Base-by-base conservation (phyloP, 2,888 invertebrate genomes). In the Clostera curtula region DNA sequence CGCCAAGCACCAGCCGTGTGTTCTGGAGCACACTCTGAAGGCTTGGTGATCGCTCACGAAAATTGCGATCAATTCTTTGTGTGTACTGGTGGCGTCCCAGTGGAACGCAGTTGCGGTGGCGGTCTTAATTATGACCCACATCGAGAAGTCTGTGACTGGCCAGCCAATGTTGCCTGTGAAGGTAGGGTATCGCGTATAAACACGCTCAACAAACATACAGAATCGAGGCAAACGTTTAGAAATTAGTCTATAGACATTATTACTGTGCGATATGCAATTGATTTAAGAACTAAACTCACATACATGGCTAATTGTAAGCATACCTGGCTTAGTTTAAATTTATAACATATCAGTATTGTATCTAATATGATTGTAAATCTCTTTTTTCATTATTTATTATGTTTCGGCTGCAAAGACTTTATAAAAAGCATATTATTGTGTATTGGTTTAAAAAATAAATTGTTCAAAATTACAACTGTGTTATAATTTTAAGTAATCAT, bases 61-160 rank as follows among this genome's bases (percentile, higher is more conserved):
- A 43, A 52, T 20, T 62, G 62, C 25, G 42, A 55, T 24, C 43
- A 57, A 25, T 62, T 52, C 29, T 62, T 51, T 13, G 29, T 34
- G 12, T 58, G 59, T 12, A 12, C 24, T 3, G 21, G 45, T 7
- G 53, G 49, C n/a, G 24, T 30, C 3, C 53, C 58, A 1, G 36
- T 56, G 5, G 30, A 42, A 1, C 30, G 42, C 3, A 23, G 16
- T 12, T 62, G 62, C 21, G 26, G 30, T 2, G 16, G 19, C 2
- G 31, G 19, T 19, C 38, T 53, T 2, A 11, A 49, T 0, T 62
- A 54, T 30, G 54, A 58, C 19, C 38, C 47, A 1, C 33, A 43
- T 4, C 30, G 20, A 3, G 33, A 51, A 31, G 4, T 12, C 1
- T 57, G 57, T 13, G 56, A 57, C 20, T 54, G 51, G 52, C 43